These are phyloP conservation scores for Pipistrellus kuhlii DNA, from an alignment of 2,797 vertebrate genomes.

Conservation along the genomic window DNA sequence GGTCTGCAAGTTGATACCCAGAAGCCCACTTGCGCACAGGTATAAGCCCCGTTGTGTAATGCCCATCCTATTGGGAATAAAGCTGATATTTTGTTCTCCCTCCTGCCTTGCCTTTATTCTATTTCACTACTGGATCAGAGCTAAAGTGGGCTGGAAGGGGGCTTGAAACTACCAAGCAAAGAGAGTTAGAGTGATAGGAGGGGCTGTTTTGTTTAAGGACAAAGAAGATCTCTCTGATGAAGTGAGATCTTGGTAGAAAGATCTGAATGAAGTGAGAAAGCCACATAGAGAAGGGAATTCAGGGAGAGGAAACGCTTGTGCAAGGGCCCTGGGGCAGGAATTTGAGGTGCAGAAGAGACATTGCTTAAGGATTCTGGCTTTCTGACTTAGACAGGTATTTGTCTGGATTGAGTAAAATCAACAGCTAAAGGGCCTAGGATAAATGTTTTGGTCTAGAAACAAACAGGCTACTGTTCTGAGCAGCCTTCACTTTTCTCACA, in stretches of 20 bases:
- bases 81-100: background rate
- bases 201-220: background rate
- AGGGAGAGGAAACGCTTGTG: background rate
- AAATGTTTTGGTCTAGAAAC: conserved; percentile 52
- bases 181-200: background rate
- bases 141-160: background rate
- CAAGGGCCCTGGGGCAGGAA: background rate
- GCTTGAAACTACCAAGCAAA: background rate
- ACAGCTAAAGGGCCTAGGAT: conserved; percentile 61
- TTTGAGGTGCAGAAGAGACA: conserved; percentile 53
- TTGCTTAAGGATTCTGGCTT: conserved; percentile 65
- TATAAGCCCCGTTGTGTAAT: background rate
- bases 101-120: background rate
- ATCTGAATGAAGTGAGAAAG: background rate
- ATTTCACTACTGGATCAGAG: background rate
- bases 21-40: background rate
- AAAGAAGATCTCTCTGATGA: background rate
- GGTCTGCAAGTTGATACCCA: background rate
- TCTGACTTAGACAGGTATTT: conserved; percentile 55
- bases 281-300: background rate
- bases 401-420: conserved; percentile 68
- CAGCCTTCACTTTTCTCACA: conserved; percentile 5
- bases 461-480: conserved; percentile 49
- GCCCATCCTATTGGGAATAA: background rate
- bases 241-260: conserved; percentile 11